Base-by-base conservation (phyloP, 2,888 invertebrate genomes). In the Periphyllus acericola region DNA sequence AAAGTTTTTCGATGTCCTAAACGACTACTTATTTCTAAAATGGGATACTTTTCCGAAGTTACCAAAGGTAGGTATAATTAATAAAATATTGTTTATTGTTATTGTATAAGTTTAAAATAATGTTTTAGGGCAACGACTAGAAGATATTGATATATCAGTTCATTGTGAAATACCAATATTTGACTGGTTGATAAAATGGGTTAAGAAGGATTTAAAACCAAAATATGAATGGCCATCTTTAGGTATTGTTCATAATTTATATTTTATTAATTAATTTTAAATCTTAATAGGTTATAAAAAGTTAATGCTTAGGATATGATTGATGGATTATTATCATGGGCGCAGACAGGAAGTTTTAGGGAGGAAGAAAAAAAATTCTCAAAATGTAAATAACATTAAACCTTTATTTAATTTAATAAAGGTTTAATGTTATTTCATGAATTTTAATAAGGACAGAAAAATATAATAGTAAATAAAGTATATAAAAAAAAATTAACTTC, bases 171-270 rank as follows among this genome's bases (percentile, higher is more conserved):
- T 99, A 89, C 94, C 96, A 91, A 97, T 98, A 89, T 99, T 99
- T 92, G 98, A 98, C 90, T 98, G 98, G 98, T 92, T 99, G 84
- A 97, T 98, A 96, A 94, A 95, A 90, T 98, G 98, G 97, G 96
- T 98, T n/a, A 97, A 97, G 91, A 93, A 94, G 55, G 95, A 95
- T 90, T 92, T 93, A 0, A 93, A 94, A 89, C 92, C 94, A 89
- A 93, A 94, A 89, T 94, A 94, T 0, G 94, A 94, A 90, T 94
- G 94, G 93, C 96, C 96, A 8, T 89, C 86, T 55, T 90, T 91
- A 60, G 91, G 91, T 91, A 90, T 89, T 89, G 89, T 32, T 34
- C 29, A 34, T 66, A 55, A 32, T 74, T 32, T 68, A 82, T 80
- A n/a, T 32, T 25, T 75, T 25, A n/a, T n/a, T n/a, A n/a, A n/a